Base-by-base conservation (phyloP, 2,113 vertebrate genomes). In the Sturnira hondurensis region DNA sequence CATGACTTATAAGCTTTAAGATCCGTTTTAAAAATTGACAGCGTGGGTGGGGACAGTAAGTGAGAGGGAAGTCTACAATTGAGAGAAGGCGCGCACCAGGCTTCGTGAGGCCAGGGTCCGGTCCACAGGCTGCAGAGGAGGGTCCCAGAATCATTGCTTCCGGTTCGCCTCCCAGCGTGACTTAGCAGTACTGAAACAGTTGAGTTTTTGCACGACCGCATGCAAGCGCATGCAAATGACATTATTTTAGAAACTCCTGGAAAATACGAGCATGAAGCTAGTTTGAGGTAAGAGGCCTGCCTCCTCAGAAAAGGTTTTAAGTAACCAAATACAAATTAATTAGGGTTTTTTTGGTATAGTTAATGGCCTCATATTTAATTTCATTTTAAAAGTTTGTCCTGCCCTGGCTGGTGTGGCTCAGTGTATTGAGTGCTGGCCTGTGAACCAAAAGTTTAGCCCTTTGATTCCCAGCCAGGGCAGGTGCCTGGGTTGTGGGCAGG, bases 181-280 rank as follows among this genome's bases (percentile, higher is more conserved):
- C 90, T 76, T 80, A 56, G 97, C 92, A 87, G 58, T 77, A 63
- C 31, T 38, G 87, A 68, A 86, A 87, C 54, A 56, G 2, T 43
- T 36, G 36, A 38, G 33, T 45, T 77, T 96, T 77, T 84, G 81
- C 83, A 83, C 73, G 89, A 33, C 54, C 81, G 47, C 85, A 16
- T 47, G 13, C 26, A 56, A 77, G 47, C 81, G 47, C 85, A 16
- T 47, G 13, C 26, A 56, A 77, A 56, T 87, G 13, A 61, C 28
- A 2, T 52, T 93, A 36, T 93, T 94, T 95, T 70, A 86, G 61
- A 94, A 90, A 93, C 33, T 41, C 20, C 61, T 88, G 24, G 41
- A 71, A 95, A 93, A 43, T 58, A 38, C 0, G 33, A 11, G 2
- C 41, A 20, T 82, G 81, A 96, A 95, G 82, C 78, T 86, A 52